Percentiles rank a stretch among this genome's conserved stretches.
phyloP scores from a whole-genome alignment of 2,797 vertebrate genomes.

The Apogon hyalosoma region DNA sequence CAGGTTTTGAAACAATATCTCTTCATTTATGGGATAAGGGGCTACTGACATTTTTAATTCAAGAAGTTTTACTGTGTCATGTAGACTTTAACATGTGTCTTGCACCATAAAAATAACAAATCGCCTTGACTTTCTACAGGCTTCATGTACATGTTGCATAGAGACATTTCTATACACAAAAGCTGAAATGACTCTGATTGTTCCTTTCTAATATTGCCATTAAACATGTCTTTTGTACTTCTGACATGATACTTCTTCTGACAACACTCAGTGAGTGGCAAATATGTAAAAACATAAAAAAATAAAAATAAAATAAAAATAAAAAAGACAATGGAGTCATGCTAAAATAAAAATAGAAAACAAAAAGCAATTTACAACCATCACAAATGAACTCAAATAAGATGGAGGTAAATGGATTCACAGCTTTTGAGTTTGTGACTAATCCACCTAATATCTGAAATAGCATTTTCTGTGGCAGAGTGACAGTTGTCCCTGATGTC shows the following conservation, averaged over 20 bases:
- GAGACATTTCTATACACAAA: slow-evolving; percentile 58
- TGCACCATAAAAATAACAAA: slow-evolving; percentile 60
- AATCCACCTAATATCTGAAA: slow-evolving; percentile 24
- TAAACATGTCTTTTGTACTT: slow-evolving; percentile 55
- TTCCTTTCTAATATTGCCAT: slow-evolving; percentile 42
- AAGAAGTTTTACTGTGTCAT: slow-evolving; percentile 80
- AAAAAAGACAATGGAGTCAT: slow-evolving; percentile 24
- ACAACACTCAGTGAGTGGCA: slow-evolving; percentile 71
- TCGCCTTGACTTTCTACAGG: slow-evolving; percentile 68
- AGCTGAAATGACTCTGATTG: slow-evolving; percentile 34
- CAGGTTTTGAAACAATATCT: slow-evolving; percentile 85
- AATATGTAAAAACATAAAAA: slow-evolving; percentile 47
- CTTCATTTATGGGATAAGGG: slow-evolving; percentile 88
- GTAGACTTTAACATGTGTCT: slow-evolving; percentile 74
- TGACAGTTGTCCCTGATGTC: slow-evolving; percentile 50
- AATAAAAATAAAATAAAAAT: too few relatives aligned
- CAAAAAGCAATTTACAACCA: slow-evolving; percentile 9
- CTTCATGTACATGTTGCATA: slow-evolving; percentile 58
- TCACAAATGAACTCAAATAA: slow-evolving; percentile 27
- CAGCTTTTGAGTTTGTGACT: slow-evolving; percentile 28
- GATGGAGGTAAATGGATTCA: slow-evolving; percentile 29
- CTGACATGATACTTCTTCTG: slow-evolving; percentile 25
- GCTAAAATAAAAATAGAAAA: slow-evolving; percentile 24
- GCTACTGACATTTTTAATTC: slow-evolving; percentile 86
- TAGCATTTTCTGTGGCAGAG: slow-evolving; percentile 55